Percentiles rank a stretch among this genome's conserved stretches.
phyloP scores from a whole-genome alignment of 1,140 invertebrate species.

The Planococcus citri region DNA sequence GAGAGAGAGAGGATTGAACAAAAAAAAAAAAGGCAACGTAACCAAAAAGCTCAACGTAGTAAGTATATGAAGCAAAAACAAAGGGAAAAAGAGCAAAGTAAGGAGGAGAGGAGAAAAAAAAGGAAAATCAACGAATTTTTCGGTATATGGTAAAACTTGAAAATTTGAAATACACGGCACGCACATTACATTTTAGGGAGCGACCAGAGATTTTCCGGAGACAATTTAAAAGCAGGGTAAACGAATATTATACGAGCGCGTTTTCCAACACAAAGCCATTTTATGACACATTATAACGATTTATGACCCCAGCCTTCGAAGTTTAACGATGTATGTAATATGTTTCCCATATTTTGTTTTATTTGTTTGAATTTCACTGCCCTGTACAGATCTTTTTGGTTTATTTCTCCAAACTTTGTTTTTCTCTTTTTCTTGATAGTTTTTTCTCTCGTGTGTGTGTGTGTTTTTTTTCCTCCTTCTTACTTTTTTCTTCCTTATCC shows the following conservation, averaged over 20 bases:
- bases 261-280: constrained; percentile 15
- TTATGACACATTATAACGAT: constrained; percentile 20
- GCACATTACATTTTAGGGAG: constrained; percentile 13
- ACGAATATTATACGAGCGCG: constrained; percentile 12
- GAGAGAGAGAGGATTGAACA: no score
- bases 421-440: not conserved
- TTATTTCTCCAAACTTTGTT: not conserved
- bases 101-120: not conserved
- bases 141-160: not conserved
- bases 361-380: constrained; percentile 7
- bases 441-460: no score
- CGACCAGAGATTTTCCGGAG: constrained; percentile 10
- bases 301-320: constrained; percentile 16
- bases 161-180: constrained; percentile 3
- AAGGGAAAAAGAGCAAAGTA: not conserved
- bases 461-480: no score
- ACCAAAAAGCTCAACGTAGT: not conserved
- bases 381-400: not conserved
- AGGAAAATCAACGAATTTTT: not conserved
- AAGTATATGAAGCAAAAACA: not conserved
- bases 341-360: constrained; percentile 17
- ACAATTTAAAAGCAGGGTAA: constrained; percentile 17
- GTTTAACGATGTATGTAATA: constrained; percentile 20
- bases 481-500: no score
- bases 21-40: not conserved